phyloP scores from a whole-genome alignment of 2,113 vertebrate genomes.

The Caretta caretta region DNA sequence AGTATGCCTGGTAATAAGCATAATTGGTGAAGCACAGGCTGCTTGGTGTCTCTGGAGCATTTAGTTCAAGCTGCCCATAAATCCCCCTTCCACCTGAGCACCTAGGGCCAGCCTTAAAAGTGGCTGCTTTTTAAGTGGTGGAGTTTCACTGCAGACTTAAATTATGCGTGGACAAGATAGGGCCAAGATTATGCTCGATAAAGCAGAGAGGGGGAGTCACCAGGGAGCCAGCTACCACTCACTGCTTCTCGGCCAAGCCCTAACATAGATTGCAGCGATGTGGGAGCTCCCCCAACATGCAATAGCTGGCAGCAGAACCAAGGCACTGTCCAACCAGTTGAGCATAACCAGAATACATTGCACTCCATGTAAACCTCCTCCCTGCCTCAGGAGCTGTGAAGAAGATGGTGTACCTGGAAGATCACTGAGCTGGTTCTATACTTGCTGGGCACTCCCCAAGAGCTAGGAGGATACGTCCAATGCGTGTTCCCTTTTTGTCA shows the following conservation, averaged over 20 bases:
- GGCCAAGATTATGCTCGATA: rapidly evolving
- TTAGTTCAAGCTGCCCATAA: rapidly evolving
- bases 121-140: background rate
- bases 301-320: background rate
- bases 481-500: background rate
- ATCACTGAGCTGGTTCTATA: background rate
- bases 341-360: background rate
- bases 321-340: background rate
- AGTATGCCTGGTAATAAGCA: background rate
- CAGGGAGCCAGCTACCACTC: rapidly evolving
- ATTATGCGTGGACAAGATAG: background rate
- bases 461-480: background rate
- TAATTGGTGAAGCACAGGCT: rapidly evolving
- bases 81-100: rapidly evolving
- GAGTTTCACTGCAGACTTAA: background rate
- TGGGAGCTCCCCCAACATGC: background rate
- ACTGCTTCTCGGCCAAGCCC: background rate
- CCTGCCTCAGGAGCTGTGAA: background rate
- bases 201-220: background rate
- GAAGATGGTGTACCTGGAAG: background rate
- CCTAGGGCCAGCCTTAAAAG: rapidly evolving
- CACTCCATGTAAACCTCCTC: background rate
- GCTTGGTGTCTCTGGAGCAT: background rate
- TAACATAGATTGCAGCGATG: rapidly evolving
- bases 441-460: background rate